A percentile compares a stretch with the other conserved stretches of the same genome.
phyloP scores from a whole-genome alignment of 2,797 vertebrate genomes.

The Sardinella longiceps region DNA sequence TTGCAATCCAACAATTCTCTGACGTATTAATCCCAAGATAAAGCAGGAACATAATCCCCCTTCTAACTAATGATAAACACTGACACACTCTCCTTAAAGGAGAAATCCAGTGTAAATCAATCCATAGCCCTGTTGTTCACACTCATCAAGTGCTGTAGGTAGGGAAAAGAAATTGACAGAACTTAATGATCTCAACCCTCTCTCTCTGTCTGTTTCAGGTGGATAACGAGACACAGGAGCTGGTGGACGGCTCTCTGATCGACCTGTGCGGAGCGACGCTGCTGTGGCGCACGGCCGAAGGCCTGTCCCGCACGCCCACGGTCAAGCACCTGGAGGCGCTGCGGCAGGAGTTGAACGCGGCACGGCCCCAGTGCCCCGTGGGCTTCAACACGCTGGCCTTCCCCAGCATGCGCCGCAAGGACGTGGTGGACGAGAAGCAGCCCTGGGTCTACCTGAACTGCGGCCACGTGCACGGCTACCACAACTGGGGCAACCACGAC shows the following conservation, averaged over 20 bases:
- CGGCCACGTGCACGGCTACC: constrained; percentile 96
- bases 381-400: constrained; percentile 99
- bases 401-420: constrained; percentile 97
- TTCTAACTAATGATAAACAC: no score
- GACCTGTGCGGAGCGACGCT: constrained; percentile 96
- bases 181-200: no score
- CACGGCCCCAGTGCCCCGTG: constrained; percentile 95
- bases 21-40: not conserved
- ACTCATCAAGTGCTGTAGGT: no score
- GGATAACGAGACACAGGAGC: constrained; percentile 91
- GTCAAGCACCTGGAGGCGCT: constrained; percentile 96
- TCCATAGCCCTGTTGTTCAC: not conserved
- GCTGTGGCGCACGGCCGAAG: constrained; percentile 96
- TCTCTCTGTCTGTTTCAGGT: constrained; percentile 72
- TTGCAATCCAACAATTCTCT: constrained; percentile 17
- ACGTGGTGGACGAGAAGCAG: constrained; percentile 96
- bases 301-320: constrained; percentile 92
- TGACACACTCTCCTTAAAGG: no score
- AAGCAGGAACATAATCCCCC: not conserved
- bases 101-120: no score
- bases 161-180: no score
- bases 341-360: constrained; percentile 96
- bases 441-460: constrained; percentile 98
- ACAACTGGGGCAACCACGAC: constrained; percentile 96
- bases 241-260: constrained; percentile 94